Evolutionary conservation across 2,888 invertebrate genomes (phyloP).

Genomic region (Ectobius pallidus): DNA sequence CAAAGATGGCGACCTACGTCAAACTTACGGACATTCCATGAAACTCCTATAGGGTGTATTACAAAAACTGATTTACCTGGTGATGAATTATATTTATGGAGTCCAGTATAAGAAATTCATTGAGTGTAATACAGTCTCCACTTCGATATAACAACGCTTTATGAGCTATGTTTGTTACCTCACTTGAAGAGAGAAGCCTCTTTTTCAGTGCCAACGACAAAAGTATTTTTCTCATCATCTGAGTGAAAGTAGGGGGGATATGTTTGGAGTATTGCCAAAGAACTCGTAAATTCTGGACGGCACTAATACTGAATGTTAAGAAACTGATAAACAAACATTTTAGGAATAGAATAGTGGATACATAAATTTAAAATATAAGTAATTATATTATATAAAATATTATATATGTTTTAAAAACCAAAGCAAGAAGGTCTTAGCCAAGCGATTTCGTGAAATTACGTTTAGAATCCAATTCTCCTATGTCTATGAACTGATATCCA

Average conservation of each 20-base stretch:
- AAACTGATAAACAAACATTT: no score
- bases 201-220: background rate
- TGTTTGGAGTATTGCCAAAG: background rate
- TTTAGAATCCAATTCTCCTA: no score
- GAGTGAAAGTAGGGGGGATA: background rate
- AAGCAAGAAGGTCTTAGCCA: no score
- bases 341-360: no score
- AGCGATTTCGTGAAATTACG: no score
- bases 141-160: background rate
- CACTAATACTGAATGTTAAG: background rate
- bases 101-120: background rate
- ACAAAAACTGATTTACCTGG: background rate
- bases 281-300: background rate
- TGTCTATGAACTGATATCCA: no score
- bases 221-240: background rate
- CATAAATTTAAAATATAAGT: no score
- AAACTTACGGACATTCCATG: background rate
- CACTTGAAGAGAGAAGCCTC: background rate
- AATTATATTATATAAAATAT: no score
- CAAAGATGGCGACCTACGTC: slow-evolving; percentile 29
- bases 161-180: background rate
- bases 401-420: no score
- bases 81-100: background rate
- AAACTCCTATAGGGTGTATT: background rate
- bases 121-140: background rate